Evolutionary conservation across 2,113 vertebrate genomes (phyloP), one percentile per base, ranked within the genome.

Genomic region (Suncus etruscus): DNA sequence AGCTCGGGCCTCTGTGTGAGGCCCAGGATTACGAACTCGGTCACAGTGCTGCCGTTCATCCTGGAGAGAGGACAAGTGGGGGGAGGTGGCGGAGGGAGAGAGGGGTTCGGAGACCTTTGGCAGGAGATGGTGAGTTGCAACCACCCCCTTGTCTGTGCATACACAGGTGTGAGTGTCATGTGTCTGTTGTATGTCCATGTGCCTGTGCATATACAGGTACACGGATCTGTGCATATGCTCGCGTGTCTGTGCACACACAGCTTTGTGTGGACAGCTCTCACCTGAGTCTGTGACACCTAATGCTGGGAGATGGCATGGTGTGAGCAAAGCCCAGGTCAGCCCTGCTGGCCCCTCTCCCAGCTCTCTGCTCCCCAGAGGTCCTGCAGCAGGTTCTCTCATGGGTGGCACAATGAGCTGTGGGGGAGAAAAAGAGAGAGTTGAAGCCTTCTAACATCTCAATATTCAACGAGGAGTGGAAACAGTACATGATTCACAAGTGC

Each of bases 1-100:
- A 95, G 50, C 18, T 90, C 87, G 27, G 93, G 87, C 0, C 77
- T 75, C 32, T 77, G n/a, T 20, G 88, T 93, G 54, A 96, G 83
- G 10, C 95, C 95, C 39, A 96, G 66, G 74, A 96, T 75, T 11
- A 95, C 3, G n/a, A 97, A 97, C 61, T 95, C 87, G 4, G 58
- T 89, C 22, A 96, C 77, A 3, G 39, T 24, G 39, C 91, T 96
- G 22, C 85, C 27, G 66, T 96, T 96, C 95, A 91, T 93, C 4
- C 22, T 95, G 27, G 29, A 25, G 50, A 50, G 25, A 14, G 6
- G 12, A 12, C 54, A 70, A 45, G 27, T 47, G 25, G n/a, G 29
- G 3, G 32, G n/a, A 9, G n/a, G 20, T 27, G 72, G 31, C n/a
- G 20, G 16, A 82, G 27, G 24, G 0, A 25, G 8, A 68, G 29